phyloP scores from a whole-genome alignment of 2,113 vertebrate species.

The Cebus imitator region DNA sequence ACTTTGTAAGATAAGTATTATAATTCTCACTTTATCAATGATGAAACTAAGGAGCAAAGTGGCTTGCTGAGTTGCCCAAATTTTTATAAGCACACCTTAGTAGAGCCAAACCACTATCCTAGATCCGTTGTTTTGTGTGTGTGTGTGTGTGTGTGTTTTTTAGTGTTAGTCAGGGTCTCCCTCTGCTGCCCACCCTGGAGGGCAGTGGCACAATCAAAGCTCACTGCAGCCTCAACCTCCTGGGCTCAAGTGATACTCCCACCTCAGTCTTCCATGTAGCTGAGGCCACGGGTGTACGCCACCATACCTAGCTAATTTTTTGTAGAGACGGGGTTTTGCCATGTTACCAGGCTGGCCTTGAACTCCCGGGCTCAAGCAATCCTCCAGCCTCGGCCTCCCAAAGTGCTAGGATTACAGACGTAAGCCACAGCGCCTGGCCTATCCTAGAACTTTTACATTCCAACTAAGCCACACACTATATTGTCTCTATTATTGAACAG shows the following conservation, averaged over 20 bases:
- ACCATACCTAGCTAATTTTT: not conserved
- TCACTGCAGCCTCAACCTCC: not conserved
- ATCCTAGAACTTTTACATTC: not conserved
- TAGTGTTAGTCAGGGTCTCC: too few relatives aligned
- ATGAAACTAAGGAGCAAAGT: not conserved
- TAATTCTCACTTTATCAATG: not conserved
- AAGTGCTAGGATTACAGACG: not conserved
- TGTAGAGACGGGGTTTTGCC: not conserved
- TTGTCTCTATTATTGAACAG: not conserved
- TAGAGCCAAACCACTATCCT: not conserved
- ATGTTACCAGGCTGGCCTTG: not conserved
- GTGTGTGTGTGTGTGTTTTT: too few relatives aligned
- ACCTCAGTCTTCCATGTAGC: too few relatives aligned
- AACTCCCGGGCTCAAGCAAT: not conserved
- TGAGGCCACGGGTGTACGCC: not conserved
- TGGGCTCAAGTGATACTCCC: not conserved
- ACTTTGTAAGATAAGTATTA: not conserved
- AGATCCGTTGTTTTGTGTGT: too few relatives aligned
- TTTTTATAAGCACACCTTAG: not conserved
- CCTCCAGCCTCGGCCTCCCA: not conserved
- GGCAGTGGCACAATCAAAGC: not conserved
- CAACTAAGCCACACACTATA: accelerated
- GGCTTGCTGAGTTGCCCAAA: not conserved
- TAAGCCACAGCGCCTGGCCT: not conserved
- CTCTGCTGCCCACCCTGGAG: too few relatives aligned